A percentile compares a stretch with the other conserved stretches of the same genome.
Evolutionary conservation across 2,113 vertebrate species (phyloP).

Genomic region (Heterochromis multidens): DNA sequence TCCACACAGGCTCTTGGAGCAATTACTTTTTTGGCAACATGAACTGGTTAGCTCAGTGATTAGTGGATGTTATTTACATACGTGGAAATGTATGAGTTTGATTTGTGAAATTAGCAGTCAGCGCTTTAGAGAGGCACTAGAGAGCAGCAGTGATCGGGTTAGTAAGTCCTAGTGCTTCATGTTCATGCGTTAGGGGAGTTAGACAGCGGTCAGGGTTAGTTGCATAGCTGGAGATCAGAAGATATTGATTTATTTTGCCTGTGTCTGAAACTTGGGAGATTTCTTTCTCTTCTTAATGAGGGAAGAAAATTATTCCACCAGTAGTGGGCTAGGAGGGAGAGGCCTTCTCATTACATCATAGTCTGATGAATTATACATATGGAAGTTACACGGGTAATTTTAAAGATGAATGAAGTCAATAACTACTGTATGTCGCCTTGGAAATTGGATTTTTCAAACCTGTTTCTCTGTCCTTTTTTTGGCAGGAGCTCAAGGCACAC

Average conservation of each 20-base stretch:
- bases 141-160: constrained; percentile 49
- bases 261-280: background rate
- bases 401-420: constrained; percentile 36
- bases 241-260: background rate
- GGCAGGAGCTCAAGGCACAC: constrained; percentile 87
- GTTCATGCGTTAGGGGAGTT: background rate
- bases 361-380: constrained; percentile 3
- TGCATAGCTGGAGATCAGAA: background rate
- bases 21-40: background rate
- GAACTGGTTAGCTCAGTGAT: background rate
- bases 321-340: background rate
- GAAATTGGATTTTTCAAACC: background rate
- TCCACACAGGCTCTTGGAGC: background rate
- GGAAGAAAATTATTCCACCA: background rate
- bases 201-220: background rate
- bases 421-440: background rate
- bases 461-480: background rate
- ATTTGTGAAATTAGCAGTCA: background rate
- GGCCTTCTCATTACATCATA: background rate
- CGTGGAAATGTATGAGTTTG: background rate
- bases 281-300: background rate
- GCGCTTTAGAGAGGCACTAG: constrained; percentile 36
- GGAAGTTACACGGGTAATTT: constrained; percentile 3
- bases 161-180: background rate
- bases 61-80: background rate